Base-by-base conservation (phyloP, 1,140 invertebrate species). In the Drosophila punjabiensis region DNA sequence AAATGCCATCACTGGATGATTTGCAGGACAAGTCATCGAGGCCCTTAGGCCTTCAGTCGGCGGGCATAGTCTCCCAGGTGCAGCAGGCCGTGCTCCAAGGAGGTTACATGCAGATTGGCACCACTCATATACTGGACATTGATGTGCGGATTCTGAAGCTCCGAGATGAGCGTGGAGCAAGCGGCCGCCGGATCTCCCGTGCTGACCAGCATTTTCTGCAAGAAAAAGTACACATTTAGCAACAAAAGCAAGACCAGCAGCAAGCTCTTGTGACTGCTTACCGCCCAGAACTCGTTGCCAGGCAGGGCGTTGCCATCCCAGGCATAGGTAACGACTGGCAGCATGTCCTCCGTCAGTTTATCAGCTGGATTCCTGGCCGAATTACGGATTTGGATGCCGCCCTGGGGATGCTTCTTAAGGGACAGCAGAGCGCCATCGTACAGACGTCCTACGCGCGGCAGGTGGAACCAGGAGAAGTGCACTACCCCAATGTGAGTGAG, bases 301-400 rank as follows among this genome's bases (percentile, higher is more conserved):
- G 95, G 95, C 60, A 95, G 93, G 3, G 95, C 94, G 79, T 96
- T 96, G 10, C 95, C 94, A 85, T 96, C 95, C 94, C 95, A 95
- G 1, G 96, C 95, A 76, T 96, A 96, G 2, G 94, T 95, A 6
- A 95, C 94, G 11, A 96, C 94, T 1, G 68, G 75, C 52, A 92
- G 37, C 53, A 96, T 83, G 39, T 79, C 20, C 56, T 79, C 43
- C 3, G 5, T 0, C 43, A 93, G 64, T 50, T 93, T 93, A 0
- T 78, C 66, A 6, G 78, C 79, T 0, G 92, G 92, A 84, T 93
- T 86, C 10, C 93, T 56, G 0, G 43, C 28, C 0, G 84, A 83
- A 9, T 81, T 64, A 2, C 61, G 76, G 13, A 91, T 67, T 32
- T 37, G 33, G 6, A 93, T 93, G 45, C 90, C 90, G 5, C 80